Conservation (phyloP, 2,888 invertebrate genomes). For the Drosophila mimetica region DNA sequence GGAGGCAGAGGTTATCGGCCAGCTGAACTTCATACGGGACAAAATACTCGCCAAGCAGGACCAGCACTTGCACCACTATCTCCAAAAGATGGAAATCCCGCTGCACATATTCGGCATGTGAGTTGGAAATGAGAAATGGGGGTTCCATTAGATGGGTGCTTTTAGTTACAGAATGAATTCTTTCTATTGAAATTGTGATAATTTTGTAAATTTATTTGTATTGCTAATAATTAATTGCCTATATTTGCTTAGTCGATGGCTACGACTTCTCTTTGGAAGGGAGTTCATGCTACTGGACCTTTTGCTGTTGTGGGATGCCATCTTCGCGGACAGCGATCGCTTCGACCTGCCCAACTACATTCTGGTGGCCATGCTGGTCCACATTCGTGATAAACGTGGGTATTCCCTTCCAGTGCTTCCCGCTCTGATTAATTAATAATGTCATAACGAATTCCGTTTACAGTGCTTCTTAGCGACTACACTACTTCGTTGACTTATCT, state of each 20-base stretch:
- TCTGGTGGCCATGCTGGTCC: conserved; percentile 91
- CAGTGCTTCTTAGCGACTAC: conserved; percentile 88
- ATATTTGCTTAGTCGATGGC: conserved; percentile 89
- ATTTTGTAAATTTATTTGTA: too few relatives aligned
- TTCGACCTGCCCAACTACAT: conserved; percentile 88
- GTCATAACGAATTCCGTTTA: conserved; percentile 11
- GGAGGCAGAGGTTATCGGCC: conserved; percentile 87
- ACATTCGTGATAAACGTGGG: conserved; percentile 89
- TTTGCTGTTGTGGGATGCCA: conserved; percentile 92
- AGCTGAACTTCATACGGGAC: conserved; percentile 87
- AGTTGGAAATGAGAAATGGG: conserved; percentile 78
- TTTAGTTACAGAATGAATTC: neutral
- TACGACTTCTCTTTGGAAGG: conserved; percentile 92
- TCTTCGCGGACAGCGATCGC: conserved; percentile 89
- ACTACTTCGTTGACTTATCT: conserved; percentile 87
- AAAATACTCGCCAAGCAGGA: conserved; percentile 88
- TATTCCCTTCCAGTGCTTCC: conserved; percentile 10
- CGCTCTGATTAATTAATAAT: neutral
- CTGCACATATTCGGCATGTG: conserved; percentile 94
- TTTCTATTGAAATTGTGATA: too few relatives aligned
- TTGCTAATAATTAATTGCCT: too few relatives aligned
- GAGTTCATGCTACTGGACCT: conserved; percentile 92
- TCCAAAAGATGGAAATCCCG: conserved; percentile 90
- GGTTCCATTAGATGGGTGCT: neutral
- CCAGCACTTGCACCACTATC: conserved; percentile 87